These are phyloP conservation scores for Phymatocera aterrima DNA, from an alignment of 2,888 invertebrate species.

Conservation along the genomic window DNA sequence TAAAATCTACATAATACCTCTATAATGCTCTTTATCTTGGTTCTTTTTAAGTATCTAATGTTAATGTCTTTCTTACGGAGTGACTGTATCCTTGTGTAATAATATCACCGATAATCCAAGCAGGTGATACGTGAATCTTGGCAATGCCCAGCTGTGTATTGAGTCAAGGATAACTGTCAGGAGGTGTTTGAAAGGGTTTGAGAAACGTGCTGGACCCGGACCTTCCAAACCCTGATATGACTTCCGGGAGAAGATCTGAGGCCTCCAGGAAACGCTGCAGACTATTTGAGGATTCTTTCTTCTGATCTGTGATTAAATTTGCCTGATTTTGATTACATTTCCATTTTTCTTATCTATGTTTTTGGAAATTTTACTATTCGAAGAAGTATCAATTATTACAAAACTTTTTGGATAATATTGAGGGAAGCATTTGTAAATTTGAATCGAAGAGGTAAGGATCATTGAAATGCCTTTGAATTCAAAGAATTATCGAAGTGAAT, in stretches of 20 bases:
- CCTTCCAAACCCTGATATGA: constrained; percentile 78
- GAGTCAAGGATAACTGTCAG: constrained; percentile 76
- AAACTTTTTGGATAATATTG: too few species aligned
- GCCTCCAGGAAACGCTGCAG: constrained; percentile 86
- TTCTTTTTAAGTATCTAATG: constrained; percentile 1
- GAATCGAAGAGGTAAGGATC: too few species aligned
- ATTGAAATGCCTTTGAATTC: background rate
- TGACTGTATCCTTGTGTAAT: constrained; percentile 84
- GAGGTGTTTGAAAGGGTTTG: constrained; percentile 75
- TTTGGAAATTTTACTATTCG: too few species aligned
- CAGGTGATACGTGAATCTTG: constrained; percentile 78
- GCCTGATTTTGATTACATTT: constrained; percentile 12
- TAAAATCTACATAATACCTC: too few species aligned
- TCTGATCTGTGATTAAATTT: constrained; percentile 77
- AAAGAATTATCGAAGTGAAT: background rate
- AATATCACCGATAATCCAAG: constrained; percentile 82
- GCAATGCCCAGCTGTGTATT: constrained; percentile 78
- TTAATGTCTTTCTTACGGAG: constrained; percentile 77
- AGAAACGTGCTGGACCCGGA: constrained; percentile 74
- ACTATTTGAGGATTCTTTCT: constrained; percentile 82
- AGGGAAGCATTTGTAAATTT: too few species aligned
- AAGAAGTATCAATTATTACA: too few species aligned
- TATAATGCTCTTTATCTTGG: too few species aligned
- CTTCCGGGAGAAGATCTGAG: constrained; percentile 80
- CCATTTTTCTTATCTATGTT: too few species aligned